These are phyloP conservation scores for Melanerpes aurifrons DNA, from an alignment of 2,113 vertebrate species.

Conservation along the genomic window DNA sequence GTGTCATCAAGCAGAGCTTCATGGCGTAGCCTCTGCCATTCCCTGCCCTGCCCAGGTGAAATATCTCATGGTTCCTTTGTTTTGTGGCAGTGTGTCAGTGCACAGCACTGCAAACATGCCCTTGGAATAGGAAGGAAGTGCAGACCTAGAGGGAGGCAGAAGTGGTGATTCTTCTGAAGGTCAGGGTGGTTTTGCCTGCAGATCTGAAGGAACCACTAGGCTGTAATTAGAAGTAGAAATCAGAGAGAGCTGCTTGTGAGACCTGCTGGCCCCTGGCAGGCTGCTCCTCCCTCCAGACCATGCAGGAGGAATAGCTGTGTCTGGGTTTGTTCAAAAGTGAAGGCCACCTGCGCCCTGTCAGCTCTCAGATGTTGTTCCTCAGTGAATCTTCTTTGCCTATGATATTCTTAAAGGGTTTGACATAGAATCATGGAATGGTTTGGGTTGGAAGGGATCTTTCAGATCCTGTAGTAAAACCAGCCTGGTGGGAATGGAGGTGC, in stretches of 20 bases:
- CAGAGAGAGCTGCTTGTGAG: not conserved
- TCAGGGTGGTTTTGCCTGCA: rapidly evolving
- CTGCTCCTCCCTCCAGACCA: not conserved
- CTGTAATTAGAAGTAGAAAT: not conserved
- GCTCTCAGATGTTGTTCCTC: not conserved
- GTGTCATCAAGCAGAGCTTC: not conserved
- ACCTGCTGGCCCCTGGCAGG: not conserved
- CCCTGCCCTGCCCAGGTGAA: not conserved
- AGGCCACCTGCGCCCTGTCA: not conserved
- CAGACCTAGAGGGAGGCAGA: not conserved
- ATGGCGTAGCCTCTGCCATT: rapidly evolving
- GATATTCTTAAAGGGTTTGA: not conserved
- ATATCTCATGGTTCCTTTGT: not conserved
- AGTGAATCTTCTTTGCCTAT: not conserved
- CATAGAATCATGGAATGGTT: no score
- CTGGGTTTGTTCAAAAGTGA: not conserved
- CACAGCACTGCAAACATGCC: not conserved
- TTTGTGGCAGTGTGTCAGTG: not conserved
- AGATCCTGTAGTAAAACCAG: not conserved
- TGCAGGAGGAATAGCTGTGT: rapidly evolving
- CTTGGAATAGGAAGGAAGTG: not conserved
- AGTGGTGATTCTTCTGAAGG: not conserved
- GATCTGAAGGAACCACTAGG: not conserved
- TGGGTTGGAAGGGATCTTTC: no score
- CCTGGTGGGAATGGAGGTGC: not conserved